Conservation (phyloP, 2,113 vertebrate genomes). For the Microcebus griseorufus region DNA sequence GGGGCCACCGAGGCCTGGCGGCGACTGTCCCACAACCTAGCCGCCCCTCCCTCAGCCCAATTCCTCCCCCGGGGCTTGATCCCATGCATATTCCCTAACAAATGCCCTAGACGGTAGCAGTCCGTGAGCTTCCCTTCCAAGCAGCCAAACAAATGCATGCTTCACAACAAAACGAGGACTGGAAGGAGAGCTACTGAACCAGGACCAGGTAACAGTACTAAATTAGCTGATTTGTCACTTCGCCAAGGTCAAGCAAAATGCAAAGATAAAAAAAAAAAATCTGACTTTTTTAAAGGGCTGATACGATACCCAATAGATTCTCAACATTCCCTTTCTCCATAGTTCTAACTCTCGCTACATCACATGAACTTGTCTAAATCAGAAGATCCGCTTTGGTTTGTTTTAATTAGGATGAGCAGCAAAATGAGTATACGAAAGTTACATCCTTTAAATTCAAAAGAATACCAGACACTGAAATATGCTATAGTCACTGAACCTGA, state of each 20-base stretch:
- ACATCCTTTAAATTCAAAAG: constrained; percentile 17
- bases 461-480: neutral
- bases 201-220: neutral
- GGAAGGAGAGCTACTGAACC: neutral
- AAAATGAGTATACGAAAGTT: neutral
- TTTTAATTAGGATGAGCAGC: neutral
- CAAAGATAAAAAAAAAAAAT: neutral
- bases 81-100: neutral
- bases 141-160: neutral
- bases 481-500: neutral
- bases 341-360: neutral
- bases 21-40: too few species aligned
- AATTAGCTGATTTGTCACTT: neutral
- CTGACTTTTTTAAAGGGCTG: neutral
- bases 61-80: neutral
- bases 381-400: neutral
- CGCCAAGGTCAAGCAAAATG: neutral
- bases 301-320: neutral
- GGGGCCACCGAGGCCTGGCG: neutral
- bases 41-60: neutral
- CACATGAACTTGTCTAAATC: neutral
- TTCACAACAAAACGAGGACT: neutral
- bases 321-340: neutral
- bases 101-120: neutral
- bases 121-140: neutral